phyloP scores from a whole-genome alignment of 2,888 invertebrate genomes.

The Apodemia hepburni region DNA sequence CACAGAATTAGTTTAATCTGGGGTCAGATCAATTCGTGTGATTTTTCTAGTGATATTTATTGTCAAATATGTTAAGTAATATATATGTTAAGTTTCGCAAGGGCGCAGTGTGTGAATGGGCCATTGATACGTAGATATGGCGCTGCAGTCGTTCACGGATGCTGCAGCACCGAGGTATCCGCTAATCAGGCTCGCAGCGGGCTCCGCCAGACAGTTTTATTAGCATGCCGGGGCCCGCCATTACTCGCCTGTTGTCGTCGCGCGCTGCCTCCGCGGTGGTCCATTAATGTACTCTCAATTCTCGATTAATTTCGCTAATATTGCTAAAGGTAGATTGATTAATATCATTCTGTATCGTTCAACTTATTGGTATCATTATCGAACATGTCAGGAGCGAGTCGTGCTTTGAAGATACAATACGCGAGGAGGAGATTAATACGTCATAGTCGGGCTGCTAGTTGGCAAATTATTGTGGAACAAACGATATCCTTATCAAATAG shows the following conservation, averaged over 20 bases:
- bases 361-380: background rate
- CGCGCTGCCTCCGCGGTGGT: slow-evolving; percentile 17
- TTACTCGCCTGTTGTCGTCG: slow-evolving; percentile 17
- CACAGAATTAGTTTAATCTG: no score
- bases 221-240: slow-evolving; percentile 20
- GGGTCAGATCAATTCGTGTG: no score
- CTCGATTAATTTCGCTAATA: background rate
- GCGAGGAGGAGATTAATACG: no score
- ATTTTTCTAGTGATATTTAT: no score
- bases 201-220: slow-evolving; percentile 23
- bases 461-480: no score
- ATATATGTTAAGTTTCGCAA: background rate
- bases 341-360: background rate
- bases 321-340: background rate
- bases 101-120: background rate
- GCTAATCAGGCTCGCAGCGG: slow-evolving; percentile 18
- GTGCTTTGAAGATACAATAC: no score
- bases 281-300: background rate
- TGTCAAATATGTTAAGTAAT: no score
- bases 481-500: no score
- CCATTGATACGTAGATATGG: background rate
- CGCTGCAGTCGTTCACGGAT: background rate
- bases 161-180: background rate
- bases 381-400: no score
- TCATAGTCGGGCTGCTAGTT: no score